Percentiles rank a stretch among this genome's conserved stretches.
phyloP scores from a whole-genome alignment of 2,797 vertebrate genomes.

The Tamandua tetradactyla region DNA sequence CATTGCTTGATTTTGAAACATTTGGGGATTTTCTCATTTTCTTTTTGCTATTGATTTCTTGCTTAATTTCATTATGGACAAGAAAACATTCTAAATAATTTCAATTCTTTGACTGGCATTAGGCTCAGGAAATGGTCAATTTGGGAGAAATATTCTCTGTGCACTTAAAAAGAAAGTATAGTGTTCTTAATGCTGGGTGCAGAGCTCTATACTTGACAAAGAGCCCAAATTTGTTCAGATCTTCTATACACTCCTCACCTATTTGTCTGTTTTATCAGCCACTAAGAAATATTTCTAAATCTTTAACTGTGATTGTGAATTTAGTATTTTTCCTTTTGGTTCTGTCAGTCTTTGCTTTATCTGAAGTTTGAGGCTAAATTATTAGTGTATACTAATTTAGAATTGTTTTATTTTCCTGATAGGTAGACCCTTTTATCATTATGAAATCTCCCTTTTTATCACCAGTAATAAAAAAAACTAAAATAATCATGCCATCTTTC shows the following conservation, averaged over 20 bases:
- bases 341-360: not conserved
- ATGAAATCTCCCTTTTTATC: not conserved
- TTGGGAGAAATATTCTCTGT: not conserved
- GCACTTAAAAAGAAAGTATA: not conserved
- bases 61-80: not conserved
- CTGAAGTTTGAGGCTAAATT: not conserved
- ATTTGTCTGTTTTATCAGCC: not conserved
- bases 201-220: not conserved
- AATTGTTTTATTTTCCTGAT: not conserved
- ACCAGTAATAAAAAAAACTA: not conserved
- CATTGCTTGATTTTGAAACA: not conserved
- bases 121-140: not conserved
- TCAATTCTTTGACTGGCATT: not conserved
- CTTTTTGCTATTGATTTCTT: not conserved
- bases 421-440: not conserved
- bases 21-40: not conserved
- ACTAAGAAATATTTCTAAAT: conserved; percentile 8
- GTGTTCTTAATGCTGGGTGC: not conserved
- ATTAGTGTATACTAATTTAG: not conserved
- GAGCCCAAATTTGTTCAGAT: not conserved
- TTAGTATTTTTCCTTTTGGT: not conserved
- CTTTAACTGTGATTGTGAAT: not conserved
- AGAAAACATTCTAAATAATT: not conserved
- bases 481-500: not conserved
- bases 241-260: not conserved